Evolutionary conservation across 2,113 vertebrate genomes (phyloP).

Genomic region (Heloderma charlesbogerti): DNA sequence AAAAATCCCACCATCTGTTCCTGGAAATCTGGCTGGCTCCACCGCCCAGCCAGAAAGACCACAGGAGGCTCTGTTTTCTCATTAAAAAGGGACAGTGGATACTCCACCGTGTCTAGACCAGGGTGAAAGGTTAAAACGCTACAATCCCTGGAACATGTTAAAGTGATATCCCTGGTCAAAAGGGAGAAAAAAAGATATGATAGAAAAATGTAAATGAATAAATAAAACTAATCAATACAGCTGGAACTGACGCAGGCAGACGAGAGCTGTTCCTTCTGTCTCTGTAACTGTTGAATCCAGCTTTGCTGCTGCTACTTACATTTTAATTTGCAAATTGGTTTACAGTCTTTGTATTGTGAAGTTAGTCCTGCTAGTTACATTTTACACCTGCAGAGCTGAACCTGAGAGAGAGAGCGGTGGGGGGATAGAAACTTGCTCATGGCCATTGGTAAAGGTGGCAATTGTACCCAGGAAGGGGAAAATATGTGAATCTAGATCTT

Average conservation of each 20-base stretch:
- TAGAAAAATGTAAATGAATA: slow-evolving; percentile 60
- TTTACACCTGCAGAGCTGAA: not conserved
- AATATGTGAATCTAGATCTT: too few species aligned
- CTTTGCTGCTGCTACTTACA: not conserved
- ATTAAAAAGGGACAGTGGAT: slow-evolving; percentile 66
- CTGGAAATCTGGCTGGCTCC: slow-evolving; percentile 74
- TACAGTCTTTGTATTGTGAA: not conserved
- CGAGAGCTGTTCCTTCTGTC: slow-evolving; percentile 18
- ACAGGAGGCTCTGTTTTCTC: slow-evolving; percentile 66
- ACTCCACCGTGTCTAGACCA: slow-evolving; percentile 71
- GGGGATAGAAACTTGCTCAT: not conserved
- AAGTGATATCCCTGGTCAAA: slow-evolving; percentile 63
- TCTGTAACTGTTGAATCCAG: not conserved
- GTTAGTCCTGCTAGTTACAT: not conserved
- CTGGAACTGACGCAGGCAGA: slow-evolving; percentile 49
- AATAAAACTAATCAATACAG: slow-evolving; percentile 64
- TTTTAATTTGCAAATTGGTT: not conserved
- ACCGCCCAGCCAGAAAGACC: slow-evolving; percentile 66
- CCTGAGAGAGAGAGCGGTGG: not conserved
- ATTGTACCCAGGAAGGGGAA: not conserved
- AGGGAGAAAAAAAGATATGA: not conserved
- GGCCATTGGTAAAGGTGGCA: not conserved
- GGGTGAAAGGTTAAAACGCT: slow-evolving; percentile 77
- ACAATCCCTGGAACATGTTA: slow-evolving; percentile 68
- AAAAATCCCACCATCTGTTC: slow-evolving; percentile 71